Evolutionary conservation across 1,140 invertebrate genomes (phyloP).

Genomic region (Drosophila parvula): DNA sequence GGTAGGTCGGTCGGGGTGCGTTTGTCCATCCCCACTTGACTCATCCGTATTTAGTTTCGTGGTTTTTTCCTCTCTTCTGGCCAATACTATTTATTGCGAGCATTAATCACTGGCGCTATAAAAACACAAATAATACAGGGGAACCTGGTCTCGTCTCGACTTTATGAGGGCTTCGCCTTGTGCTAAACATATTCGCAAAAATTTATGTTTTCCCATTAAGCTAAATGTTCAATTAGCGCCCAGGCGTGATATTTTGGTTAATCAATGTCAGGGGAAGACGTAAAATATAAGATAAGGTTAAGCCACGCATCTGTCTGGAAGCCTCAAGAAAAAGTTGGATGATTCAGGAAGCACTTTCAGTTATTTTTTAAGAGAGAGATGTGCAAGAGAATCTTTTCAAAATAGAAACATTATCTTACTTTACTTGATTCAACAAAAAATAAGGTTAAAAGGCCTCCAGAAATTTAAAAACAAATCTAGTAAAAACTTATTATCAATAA

Average conservation of each 20-base stretch:
- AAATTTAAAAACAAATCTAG: background rate
- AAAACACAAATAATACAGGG: constrained; percentile 63
- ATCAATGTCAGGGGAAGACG: constrained; percentile 58
- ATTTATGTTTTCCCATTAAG: constrained; percentile 78
- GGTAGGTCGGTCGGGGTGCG: constrained; percentile 58
- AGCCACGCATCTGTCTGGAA: background rate
- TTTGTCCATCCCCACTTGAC: constrained; percentile 54
- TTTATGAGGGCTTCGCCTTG: constrained; percentile 39
- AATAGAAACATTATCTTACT: background rate
- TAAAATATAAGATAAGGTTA: constrained; percentile 27
- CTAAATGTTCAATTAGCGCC: constrained; percentile 73
- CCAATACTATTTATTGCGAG: constrained; percentile 53
- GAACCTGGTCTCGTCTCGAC: constrained; percentile 42
- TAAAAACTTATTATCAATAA: constrained; percentile 3
- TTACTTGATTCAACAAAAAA: background rate
- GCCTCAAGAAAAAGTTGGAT: background rate
- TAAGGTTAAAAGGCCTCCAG: background rate
- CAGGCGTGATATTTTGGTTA: constrained; percentile 70
- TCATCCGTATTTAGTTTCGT: constrained; percentile 63
- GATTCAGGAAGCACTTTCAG: constrained; percentile 3
- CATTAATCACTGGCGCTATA: constrained; percentile 67
- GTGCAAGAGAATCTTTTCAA: background rate
- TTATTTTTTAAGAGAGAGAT: background rate
- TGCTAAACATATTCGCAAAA: constrained; percentile 46
- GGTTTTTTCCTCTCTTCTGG: constrained; percentile 40